phyloP scores from a whole-genome alignment of 2,797 vertebrate genomes.

The Otus scops region DNA sequence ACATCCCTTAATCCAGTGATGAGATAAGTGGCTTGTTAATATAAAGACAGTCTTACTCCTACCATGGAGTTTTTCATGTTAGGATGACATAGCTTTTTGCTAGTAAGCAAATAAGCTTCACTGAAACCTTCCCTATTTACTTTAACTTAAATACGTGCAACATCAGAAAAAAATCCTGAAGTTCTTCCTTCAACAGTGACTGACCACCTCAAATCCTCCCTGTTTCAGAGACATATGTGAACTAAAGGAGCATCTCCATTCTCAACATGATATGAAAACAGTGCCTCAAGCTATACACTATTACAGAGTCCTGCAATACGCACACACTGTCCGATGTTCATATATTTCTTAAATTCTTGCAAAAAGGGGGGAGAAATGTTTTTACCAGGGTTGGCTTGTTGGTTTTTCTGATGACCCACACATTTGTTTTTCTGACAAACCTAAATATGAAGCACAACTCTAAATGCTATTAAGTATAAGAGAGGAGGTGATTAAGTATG shows the following conservation, averaged over 20 bases:
- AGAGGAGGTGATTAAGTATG: neutral
- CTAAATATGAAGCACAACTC: neutral
- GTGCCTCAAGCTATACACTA: neutral
- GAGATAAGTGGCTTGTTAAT: neutral
- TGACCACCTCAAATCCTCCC: neutral
- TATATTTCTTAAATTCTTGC: neutral
- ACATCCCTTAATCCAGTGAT: neutral
- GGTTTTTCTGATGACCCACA: neutral
- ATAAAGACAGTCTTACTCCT: neutral
- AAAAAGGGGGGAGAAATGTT: accelerated
- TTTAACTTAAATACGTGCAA: neutral
- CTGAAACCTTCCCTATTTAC: neutral
- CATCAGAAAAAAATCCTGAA: neutral
- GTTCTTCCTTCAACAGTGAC: neutral
- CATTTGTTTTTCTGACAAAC: neutral
- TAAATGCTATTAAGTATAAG: neutral
- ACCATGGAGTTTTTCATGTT: neutral
- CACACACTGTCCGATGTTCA: neutral
- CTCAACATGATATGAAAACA: neutral
- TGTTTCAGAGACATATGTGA: neutral
- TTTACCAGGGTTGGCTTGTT: neutral
- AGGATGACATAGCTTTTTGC: neutral
- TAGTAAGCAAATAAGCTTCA: neutral
- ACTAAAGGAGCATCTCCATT: neutral
- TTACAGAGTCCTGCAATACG: neutral